Conservation (phyloP, 2,113 vertebrate species). For the Bambusicola thoracicus region DNA sequence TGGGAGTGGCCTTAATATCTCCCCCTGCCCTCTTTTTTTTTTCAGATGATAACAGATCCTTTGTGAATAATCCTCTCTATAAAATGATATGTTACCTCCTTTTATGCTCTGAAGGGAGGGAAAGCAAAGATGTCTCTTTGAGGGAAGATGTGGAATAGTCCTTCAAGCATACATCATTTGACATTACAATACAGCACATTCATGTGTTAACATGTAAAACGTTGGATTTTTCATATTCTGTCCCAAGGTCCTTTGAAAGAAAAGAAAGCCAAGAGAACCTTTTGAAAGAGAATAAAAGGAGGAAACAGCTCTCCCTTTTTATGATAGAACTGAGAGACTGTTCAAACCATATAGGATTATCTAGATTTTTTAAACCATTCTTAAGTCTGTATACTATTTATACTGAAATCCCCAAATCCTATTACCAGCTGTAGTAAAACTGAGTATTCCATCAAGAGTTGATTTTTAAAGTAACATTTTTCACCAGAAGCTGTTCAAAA, state of each 20-base stretch:
- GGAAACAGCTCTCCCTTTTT: not conserved
- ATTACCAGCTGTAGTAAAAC: not conserved
- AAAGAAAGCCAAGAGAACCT: not conserved
- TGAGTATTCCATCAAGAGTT: not conserved
- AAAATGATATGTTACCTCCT: not conserved
- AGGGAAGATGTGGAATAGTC: not conserved
- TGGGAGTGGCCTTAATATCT: not conserved
- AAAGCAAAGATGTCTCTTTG: conserved; percentile 3
- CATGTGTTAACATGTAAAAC: not conserved
- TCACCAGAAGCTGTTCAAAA: conserved; percentile 8
- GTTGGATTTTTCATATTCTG: conserved; percentile 25
- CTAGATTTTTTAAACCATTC: conserved; percentile 8
- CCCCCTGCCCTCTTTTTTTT: not conserved
- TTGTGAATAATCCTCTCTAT: not conserved
- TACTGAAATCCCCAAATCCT: conserved; percentile 24
- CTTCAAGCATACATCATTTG: not conserved
- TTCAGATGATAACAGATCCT: not conserved
- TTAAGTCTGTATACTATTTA: not conserved
- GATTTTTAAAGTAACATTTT: conserved; percentile 9
- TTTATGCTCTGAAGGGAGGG: not conserved
- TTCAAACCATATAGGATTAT: not conserved
- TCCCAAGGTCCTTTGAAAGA: conserved; percentile 1
- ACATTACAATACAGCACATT: not conserved
- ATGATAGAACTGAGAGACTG: not conserved
- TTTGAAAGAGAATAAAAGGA: conserved; percentile 4